Conservation (phyloP, 2,113 vertebrate genomes). For the Engraulis encrasicolus region DNA sequence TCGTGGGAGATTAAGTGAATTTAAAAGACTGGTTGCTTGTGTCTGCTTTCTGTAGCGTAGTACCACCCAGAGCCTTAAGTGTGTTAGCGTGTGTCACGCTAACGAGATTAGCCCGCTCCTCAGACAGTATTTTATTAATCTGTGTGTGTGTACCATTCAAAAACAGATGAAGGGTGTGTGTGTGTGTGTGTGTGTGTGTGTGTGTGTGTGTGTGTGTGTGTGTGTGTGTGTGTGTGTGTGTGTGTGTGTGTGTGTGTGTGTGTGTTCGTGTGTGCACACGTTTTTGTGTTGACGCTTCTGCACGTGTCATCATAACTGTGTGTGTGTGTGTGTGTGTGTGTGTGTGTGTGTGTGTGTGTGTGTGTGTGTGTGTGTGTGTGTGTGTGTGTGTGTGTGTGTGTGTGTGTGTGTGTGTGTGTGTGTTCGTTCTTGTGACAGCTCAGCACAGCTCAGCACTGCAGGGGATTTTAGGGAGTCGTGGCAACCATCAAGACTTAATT, state of each 20-base stretch:
- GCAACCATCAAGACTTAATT: conserved; percentile 15
- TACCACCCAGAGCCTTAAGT: conserved; percentile 14
- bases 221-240: conserved; percentile 9
- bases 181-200: conserved; percentile 27
- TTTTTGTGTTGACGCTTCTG: no score
- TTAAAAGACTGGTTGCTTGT: background rate
- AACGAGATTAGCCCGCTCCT: background rate
- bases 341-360: background rate
- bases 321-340: conserved; percentile 22
- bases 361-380: conserved; percentile 25
- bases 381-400: conserved; percentile 17
- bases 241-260: conserved; percentile 31
- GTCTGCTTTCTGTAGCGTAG: background rate
- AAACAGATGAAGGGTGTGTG: background rate
- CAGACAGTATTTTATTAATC: conserved; percentile 16
- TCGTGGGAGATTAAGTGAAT: background rate
- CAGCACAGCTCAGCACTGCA: background rate
- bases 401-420: conserved; percentile 31
- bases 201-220: conserved; percentile 29
- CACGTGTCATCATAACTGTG: no score
- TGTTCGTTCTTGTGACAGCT: background rate
- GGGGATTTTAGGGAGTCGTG: conserved; percentile 9
- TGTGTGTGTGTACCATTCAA: conserved; percentile 6
- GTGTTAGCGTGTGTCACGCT: background rate
- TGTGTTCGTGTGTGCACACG: conserved; percentile 19